phyloP scores from a whole-genome alignment of 2,888 invertebrate genomes.

The Amphimallon solstitiale region DNA sequence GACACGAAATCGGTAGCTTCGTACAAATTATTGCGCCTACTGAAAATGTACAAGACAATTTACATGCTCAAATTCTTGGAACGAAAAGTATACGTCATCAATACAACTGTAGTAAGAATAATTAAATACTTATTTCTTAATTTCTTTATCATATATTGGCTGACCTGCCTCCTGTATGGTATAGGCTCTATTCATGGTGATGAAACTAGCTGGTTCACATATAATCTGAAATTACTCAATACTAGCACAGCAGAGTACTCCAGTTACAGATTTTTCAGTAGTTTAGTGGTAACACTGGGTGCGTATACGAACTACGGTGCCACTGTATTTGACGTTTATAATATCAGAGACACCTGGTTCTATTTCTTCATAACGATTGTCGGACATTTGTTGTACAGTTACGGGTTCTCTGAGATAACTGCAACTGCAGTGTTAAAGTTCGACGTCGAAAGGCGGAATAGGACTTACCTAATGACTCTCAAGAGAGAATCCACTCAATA shows the following conservation, averaged over 20 bases:
- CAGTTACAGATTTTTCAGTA: background rate
- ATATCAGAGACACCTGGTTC: slow-evolving; percentile 1
- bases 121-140: slow-evolving; percentile 37
- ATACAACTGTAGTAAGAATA: slow-evolving; percentile 23
- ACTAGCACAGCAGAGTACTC: background rate
- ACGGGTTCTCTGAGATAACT: slow-evolving; percentile 28
- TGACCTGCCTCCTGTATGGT: slow-evolving; percentile 17
- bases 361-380: slow-evolving; percentile 6
- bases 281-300: background rate
- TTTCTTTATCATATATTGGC: slow-evolving; percentile 29
- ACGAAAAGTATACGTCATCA: slow-evolving; percentile 23
- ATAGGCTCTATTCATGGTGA: background rate
- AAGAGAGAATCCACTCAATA: slow-evolving; percentile 29
- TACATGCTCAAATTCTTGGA: slow-evolving; percentile 21
- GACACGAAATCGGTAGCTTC: background rate
- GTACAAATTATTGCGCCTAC: slow-evolving; percentile 31
- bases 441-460: slow-evolving; percentile 17
- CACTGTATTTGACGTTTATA: slow-evolving; percentile 14
- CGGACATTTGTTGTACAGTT: slow-evolving; percentile 31
- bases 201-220: slow-evolving; percentile 7
- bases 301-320: slow-evolving; percentile 28
- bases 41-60: slow-evolving; percentile 40
- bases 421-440: slow-evolving; percentile 21
- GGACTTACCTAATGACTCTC: slow-evolving; percentile 23
- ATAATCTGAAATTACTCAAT: slow-evolving; percentile 1